Evolutionary conservation across 2,113 vertebrate species (phyloP).

Genomic region (Epinephelus fuscoguttatus): DNA sequence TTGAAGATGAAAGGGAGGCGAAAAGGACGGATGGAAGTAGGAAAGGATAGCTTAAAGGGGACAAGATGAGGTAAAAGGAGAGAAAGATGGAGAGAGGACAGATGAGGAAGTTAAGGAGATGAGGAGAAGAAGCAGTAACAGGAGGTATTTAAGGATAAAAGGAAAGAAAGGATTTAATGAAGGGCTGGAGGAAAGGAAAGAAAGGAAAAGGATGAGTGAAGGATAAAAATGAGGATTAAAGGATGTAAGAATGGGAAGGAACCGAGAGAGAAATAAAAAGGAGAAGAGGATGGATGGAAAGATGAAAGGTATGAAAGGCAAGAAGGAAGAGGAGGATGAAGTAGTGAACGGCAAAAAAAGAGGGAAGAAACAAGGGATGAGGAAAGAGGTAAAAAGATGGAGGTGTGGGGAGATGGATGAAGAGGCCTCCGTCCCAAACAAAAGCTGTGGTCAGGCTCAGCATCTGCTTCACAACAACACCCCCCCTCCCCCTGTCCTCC

Average conservation of each 20-base stretch:
- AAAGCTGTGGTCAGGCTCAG: constrained; percentile 43
- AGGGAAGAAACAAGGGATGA: neutral
- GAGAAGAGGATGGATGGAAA: neutral
- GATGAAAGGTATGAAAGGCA: neutral
- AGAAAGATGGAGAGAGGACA: neutral
- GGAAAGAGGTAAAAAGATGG: neutral
- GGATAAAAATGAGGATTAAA: neutral
- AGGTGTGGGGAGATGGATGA: constrained; percentile 5
- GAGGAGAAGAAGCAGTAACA: neutral
- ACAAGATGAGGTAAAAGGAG: neutral
- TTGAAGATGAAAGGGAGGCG: too few species aligned
- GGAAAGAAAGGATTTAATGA: neutral
- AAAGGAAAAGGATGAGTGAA: neutral
- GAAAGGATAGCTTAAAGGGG: neutral
- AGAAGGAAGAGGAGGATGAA: neutral
- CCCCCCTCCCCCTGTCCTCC: neutral
- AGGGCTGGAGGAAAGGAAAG: too few species aligned
- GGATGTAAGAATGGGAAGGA: neutral
- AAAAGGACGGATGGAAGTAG: neutral
- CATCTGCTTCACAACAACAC: constrained; percentile 50
- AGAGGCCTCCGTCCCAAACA: constrained; percentile 35
- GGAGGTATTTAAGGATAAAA: neutral
- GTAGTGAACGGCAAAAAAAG: neutral
- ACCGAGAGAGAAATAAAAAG: neutral
- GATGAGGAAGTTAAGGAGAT: neutral